These are phyloP conservation scores for Stercorarius parasiticus DNA, from an alignment of 2,113 vertebrate genomes.

Conservation along the genomic window DNA sequence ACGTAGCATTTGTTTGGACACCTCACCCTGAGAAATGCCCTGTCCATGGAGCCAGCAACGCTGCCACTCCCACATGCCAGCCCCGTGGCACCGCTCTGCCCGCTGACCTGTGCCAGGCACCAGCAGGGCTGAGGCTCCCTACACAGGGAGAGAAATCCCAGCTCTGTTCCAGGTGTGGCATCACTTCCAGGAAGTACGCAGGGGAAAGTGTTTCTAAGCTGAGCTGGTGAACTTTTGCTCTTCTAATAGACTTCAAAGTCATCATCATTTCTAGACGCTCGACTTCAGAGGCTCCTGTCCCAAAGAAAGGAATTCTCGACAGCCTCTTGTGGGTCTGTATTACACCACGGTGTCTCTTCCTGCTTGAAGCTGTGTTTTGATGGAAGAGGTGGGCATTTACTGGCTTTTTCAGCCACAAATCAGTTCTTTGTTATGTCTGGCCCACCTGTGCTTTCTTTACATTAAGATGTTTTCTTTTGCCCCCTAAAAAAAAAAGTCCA, in stretches of 20 bases:
- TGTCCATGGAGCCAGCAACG: fast-evolving
- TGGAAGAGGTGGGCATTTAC: background rate
- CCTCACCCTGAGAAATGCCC: background rate
- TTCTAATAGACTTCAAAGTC: background rate
- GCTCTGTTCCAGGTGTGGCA: background rate
- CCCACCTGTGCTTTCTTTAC: background rate
- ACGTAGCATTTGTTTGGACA: fast-evolving
- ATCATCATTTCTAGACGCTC: background rate
- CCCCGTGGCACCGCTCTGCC: background rate
- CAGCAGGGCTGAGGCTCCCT: background rate
- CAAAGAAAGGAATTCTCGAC: background rate
- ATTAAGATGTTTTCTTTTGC: background rate
- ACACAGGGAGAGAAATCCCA: background rate
- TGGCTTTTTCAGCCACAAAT: background rate
- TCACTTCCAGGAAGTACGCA: background rate
- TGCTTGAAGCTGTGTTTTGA: background rate
- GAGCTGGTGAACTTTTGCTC: background rate
- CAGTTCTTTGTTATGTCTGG: background rate
- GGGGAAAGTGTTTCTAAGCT: background rate
- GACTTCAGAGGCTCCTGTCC: background rate
- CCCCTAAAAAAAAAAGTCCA: background rate
- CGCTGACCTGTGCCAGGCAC: background rate
- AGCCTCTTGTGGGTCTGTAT: background rate
- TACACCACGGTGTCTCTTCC: fast-evolving
- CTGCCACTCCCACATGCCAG: background rate